Percentiles rank a stretch among this genome's conserved stretches.
phyloP scores from a whole-genome alignment of 2,113 vertebrate genomes.

The Saccopteryx leptura region DNA sequence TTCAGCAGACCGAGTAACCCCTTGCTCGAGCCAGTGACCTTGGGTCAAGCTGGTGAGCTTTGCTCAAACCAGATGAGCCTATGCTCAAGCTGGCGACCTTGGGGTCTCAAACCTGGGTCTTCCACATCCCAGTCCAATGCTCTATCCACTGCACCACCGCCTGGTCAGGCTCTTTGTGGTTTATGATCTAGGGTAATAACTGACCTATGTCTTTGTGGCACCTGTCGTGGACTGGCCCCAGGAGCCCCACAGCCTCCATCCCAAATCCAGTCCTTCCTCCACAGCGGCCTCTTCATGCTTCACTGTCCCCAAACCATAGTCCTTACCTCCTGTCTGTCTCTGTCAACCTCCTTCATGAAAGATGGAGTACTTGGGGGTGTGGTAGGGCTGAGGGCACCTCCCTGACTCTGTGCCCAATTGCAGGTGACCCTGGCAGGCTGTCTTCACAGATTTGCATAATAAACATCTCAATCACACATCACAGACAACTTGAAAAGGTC shows the following conservation, averaged over 20 bases:
- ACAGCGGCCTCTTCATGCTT: not conserved
- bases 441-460: not conserved
- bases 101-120: too few species aligned
- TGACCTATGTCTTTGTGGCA: not conserved
- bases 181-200: not conserved
- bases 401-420: not conserved
- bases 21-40: too few species aligned
- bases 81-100: too few species aligned
- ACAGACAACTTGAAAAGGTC: not conserved
- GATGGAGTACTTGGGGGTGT: not conserved
- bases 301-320: not conserved
- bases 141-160: too few species aligned
- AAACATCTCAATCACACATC: not conserved
- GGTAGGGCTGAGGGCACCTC: not conserved
- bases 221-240: not conserved
- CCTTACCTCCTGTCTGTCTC: not conserved
- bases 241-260: not conserved
- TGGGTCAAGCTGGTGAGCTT: too few species aligned
- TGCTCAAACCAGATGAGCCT: too few species aligned
- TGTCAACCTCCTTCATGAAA: not conserved
- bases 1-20: too few species aligned
- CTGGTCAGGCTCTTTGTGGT: too few species aligned
- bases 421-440: not conserved
- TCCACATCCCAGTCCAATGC: too few species aligned
- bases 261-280: not conserved